These are phyloP conservation scores for Xylocopa sonorina DNA, from an alignment of 1,140 invertebrate genomes.

Conservation along the genomic window DNA sequence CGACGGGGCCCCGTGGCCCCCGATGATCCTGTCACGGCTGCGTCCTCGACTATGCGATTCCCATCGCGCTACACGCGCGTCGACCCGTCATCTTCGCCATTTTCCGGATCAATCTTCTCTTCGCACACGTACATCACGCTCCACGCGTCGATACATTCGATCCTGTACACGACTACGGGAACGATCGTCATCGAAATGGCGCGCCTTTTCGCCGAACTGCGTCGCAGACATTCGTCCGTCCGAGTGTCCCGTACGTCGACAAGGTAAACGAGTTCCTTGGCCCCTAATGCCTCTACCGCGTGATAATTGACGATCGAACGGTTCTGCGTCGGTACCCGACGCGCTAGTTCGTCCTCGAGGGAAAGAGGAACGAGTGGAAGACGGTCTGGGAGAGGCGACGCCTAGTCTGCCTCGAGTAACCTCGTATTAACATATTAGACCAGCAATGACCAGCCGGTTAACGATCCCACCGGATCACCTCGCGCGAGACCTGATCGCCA, in stretches of 20 bases:
- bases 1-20: constrained; percentile 2
- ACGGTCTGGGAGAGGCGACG: constrained; percentile 64
- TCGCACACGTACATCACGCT: too few species aligned
- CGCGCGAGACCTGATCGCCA: too few species aligned
- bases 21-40: constrained; percentile 20
- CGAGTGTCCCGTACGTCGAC: constrained; percentile 48
- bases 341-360: constrained; percentile 14
- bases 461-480: constrained; percentile 4
- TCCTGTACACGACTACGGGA: too few species aligned
- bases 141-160: background rate
- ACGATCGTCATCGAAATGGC: too few species aligned
- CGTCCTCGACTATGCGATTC: constrained; percentile 2
- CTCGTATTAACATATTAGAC: constrained; percentile 68
- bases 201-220: constrained; percentile 10
- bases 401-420: constrained; percentile 68
- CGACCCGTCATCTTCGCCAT: too few species aligned
- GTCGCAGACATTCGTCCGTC: constrained; percentile 32
- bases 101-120: too few species aligned
- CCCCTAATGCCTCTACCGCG: constrained; percentile 52
- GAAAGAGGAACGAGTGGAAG: constrained; percentile 7
- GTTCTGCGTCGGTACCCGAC: constrained; percentile 42
- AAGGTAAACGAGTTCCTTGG: constrained; percentile 70
- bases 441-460: constrained; percentile 47
- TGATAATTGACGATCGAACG: constrained; percentile 61
- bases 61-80: background rate